These are phyloP conservation scores for Austrofundulus limnaeus DNA, from an alignment of 2,113 vertebrate species.

Conservation along the genomic window DNA sequence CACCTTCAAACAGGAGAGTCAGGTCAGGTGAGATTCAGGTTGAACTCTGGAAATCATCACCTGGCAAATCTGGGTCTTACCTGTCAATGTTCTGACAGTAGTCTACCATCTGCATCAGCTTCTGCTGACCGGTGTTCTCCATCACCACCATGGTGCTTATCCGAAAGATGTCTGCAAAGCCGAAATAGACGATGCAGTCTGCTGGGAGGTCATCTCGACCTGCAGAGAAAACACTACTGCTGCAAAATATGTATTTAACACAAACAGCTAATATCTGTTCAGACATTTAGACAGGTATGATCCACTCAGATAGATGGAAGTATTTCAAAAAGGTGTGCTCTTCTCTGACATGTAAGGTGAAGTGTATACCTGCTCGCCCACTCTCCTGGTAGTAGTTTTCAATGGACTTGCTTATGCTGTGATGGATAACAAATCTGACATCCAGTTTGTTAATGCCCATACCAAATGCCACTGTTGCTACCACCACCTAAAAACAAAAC, in stretches of 20 bases:
- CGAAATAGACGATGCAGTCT: constrained; percentile 93
- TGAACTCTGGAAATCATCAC: background rate
- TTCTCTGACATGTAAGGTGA: background rate
- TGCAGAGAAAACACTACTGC: constrained; percentile 46
- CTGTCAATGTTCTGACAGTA: constrained; percentile 88
- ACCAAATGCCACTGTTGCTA: constrained; percentile 96
- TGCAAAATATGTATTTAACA: background rate
- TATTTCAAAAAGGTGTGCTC: no score
- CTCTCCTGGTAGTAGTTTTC: constrained; percentile 99
- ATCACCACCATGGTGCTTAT: constrained; percentile 97
- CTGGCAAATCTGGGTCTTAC: constrained; percentile 57
- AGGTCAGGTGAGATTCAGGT: background rate
- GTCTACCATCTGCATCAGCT: constrained; percentile 92
- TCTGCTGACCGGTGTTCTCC: constrained; percentile 96
- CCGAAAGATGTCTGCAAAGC: constrained; percentile 94
- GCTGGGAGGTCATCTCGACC: constrained; percentile 90
- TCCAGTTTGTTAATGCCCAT: constrained; percentile 98
- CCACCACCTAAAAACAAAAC: constrained; percentile 84
- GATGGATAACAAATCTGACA: constrained; percentile 95
- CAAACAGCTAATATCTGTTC: background rate
- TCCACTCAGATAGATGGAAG: no score
- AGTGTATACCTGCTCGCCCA: constrained; percentile 88
- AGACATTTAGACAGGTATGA: background rate
- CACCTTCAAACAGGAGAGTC: constrained; percentile 80
- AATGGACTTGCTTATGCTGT: constrained; percentile 97